Evolutionary conservation across 2,113 vertebrate species (phyloP).

Genomic region (Cariama cristata): DNA sequence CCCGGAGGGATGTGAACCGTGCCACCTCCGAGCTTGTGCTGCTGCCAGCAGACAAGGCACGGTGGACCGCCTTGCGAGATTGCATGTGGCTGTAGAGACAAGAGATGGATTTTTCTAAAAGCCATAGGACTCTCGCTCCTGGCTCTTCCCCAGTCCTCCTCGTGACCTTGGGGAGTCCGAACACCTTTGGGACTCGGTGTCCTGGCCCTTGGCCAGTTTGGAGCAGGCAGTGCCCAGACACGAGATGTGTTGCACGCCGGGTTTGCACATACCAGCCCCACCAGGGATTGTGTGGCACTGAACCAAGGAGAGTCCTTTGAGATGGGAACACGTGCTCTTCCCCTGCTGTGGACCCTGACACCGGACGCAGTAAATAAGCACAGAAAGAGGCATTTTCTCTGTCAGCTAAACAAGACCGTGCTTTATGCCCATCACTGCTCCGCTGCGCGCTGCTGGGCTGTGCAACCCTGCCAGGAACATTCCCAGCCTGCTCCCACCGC

Average conservation of each 20-base stretch:
- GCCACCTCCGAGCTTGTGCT: neutral
- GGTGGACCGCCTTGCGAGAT: fast-evolving
- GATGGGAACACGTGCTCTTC: neutral
- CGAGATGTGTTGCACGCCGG: fast-evolving
- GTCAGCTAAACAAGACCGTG: neutral
- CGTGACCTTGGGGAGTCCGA: fast-evolving
- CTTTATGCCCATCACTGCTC: neutral
- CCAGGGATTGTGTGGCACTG: neutral
- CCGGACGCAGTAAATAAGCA: neutral
- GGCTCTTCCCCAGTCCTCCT: neutral
- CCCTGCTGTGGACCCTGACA: neutral
- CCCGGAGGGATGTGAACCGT: fast-evolving
- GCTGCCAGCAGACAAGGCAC: neutral
- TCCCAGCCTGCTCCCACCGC: neutral
- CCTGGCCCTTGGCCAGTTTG: fast-evolving
- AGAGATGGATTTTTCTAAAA: neutral
- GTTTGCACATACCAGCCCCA: neutral
- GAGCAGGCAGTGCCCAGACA: neutral
- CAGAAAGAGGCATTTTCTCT: slow-evolving; percentile 5
- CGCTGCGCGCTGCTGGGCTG: neutral
- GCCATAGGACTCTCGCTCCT: neutral
- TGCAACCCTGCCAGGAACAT: slow-evolving; percentile 20
- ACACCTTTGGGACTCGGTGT: neutral
- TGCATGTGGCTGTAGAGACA: fast-evolving
- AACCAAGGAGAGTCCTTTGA: neutral